Evolutionary conservation across 2,113 vertebrate genomes (phyloP), one percentile per base, ranked within the genome.

Genomic region (Lasiurus cinereus): DNA sequence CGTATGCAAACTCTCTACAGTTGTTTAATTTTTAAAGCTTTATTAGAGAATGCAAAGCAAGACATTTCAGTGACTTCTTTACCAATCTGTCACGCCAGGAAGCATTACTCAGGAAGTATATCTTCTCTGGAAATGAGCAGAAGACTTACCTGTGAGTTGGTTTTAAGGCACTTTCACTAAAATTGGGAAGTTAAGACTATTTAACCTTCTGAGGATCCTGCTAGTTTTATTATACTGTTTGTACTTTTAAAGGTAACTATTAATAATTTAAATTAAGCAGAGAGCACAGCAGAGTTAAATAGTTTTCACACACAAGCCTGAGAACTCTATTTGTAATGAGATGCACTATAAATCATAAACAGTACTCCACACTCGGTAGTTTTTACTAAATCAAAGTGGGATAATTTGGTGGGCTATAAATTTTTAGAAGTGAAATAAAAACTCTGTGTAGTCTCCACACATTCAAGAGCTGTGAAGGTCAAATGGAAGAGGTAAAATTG

Each of bases 101-200:
- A 69, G 29, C 43, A 31, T 85, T 78, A 56, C 33, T 80, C 22
- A 77, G 29, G 14, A 12, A 92, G 33, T 1, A 8, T 27, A 69
- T 78, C 50, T 89, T 79, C 74, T 94, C 76, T 96, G 56, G 69
- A 95, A 79, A 91, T n/a, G 66, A 69, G 52, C n/a, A 93, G 43
- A 77, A 93, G 86, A 72, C 11, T 86, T 72, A 64, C 11, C 33
- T 78, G 11, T 79, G 9, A 52, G 9, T 91, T 91, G 22, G 43
- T 59, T 88, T 95, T 79, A 94, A 96, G 12, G 3, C 18, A 80
- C 3, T 67, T 62, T 87, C 77, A 74, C 74, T 94, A 79, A 96
- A 93, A 80, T 31, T 1, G 56, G 52, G 8, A 73, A 70, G 33
- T 29, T 83, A 94, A 48, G 21, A 69, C 66, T 79, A 87, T 76